Percentiles rank a stretch among this genome's conserved stretches.
These are phyloP conservation scores for Merops nubicus DNA, from an alignment of 2,113 vertebrate genomes.

Conservation along the genomic window DNA sequence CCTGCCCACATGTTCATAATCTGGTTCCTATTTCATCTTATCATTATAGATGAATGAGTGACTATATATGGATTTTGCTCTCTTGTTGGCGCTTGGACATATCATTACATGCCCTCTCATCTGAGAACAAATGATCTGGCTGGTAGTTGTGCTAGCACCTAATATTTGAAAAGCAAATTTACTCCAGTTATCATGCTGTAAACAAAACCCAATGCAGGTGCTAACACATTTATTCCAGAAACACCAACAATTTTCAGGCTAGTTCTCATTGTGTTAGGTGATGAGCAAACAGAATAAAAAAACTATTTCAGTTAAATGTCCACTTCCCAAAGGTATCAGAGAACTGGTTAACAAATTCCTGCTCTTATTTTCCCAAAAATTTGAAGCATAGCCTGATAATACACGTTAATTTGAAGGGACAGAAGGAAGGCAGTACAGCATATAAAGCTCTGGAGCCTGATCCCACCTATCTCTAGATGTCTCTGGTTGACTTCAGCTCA, in stretches of 20 bases:
- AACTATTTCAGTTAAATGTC: not conserved
- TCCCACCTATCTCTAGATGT: not conserved
- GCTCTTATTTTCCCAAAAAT: not conserved
- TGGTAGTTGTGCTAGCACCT: not conserved
- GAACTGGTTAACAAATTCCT: not conserved
- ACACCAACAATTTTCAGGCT: not conserved
- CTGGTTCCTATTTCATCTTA: not conserved
- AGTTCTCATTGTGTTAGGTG: not conserved
- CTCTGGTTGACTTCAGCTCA: not conserved
- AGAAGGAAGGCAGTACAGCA: not conserved
- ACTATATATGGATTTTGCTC: not conserved
- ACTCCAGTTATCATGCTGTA: not conserved
- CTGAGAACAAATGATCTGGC: not conserved
- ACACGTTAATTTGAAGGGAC: not conserved
- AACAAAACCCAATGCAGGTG: not conserved
- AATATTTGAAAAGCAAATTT: not conserved
- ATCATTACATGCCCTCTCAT: rapidly evolving
- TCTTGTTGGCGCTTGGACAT: not conserved
- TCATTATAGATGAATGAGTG: not conserved
- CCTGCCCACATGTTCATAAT: not conserved
- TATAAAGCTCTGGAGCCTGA: not conserved
- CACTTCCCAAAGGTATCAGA: not conserved
- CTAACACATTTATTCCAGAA: not conserved
- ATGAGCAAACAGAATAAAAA: not conserved
- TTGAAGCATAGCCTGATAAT: not conserved